Evolutionary conservation across 2,797 vertebrate genomes (phyloP).

Genomic region (Lagorchestes hirsutus): DNA sequence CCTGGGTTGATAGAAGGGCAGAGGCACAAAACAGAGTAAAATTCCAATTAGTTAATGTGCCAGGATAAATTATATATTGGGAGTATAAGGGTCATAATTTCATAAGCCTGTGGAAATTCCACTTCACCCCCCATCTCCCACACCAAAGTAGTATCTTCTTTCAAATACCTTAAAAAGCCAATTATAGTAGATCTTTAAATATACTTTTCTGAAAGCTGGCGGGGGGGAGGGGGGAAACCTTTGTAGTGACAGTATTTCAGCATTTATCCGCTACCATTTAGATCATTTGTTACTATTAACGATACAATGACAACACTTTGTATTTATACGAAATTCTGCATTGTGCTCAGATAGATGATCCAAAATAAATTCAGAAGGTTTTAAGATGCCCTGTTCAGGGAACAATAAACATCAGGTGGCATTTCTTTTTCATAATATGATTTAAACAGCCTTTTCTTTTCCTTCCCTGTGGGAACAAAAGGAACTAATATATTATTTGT

Average conservation of each 20-base stretch:
- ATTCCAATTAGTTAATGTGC: conserved; percentile 37
- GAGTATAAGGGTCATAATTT: conserved; percentile 45
- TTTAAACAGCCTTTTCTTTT: conserved; percentile 55
- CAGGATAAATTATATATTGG: conserved; percentile 47
- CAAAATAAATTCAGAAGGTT: conserved; percentile 35
- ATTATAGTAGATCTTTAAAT: conserved; percentile 43
- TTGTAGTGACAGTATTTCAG: conserved; percentile 31
- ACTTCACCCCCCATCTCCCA: not conserved
- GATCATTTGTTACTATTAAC: conserved; percentile 41
- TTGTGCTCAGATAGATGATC: conserved; percentile 6
- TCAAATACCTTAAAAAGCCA: conserved; percentile 54
- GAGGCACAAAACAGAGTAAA: conserved; percentile 16
- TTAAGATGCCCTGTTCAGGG: conserved; percentile 21
- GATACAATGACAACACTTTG: conserved; percentile 27
- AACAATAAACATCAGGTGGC: conserved; percentile 49
- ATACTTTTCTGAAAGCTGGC: conserved; percentile 55
- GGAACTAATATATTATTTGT: conserved; percentile 26
- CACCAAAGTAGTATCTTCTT: conserved; percentile 38
- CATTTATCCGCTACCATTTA: conserved; percentile 43
- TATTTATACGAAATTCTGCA: not conserved
- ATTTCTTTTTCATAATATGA: conserved; percentile 64
- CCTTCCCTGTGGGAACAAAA: conserved; percentile 45
- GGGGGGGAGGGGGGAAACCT: not conserved
- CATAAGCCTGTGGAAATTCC: conserved; percentile 47
- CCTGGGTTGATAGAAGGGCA: conserved; percentile 32